Evolutionary conservation across 2,888 invertebrate genomes (phyloP), one percentile per base, ranked within the genome.

Genomic region (Mycalesis mineus): DNA sequence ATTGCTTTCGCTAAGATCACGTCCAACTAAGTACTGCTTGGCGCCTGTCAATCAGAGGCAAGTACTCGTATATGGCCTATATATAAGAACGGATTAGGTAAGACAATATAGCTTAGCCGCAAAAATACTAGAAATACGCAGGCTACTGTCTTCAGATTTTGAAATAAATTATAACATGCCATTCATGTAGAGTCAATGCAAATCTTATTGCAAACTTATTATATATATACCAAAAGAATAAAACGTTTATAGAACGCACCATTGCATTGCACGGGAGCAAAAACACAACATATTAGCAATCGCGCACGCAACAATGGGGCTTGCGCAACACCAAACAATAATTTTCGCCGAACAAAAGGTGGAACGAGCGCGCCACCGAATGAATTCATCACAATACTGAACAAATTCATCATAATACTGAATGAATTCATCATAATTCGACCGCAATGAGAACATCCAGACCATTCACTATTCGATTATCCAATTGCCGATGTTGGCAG

Each of bases 271-370:
- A 64, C 58, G 63, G 56, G 50, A 64, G 61, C 65, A 52, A 61
- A 65, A 66, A 63, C 62, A 67, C 65, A 68, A 68, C 74, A 74
- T 64, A 69, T 71, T 71, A 72, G 68, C 68, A 71, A 55, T 67
- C 65, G 68, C 66, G 68, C 64, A 60, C 44, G 73, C 73, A 79
- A 80, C 79, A 73, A 73, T 69, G 65, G 60, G 56, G 62, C 61
- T 78, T 80, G 70, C 74, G 72, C 71, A 83, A 83, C 69, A 55
- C 48, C 61, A 15, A 59, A 70, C 69, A 72, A 78, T 77, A 77
- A 84, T 82, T 80, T 80, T 52, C 67, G 68, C 72, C 68, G 73
- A 77, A 84, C 82, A 83, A 84, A 82, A 80, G 82, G 75, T 78
- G 69, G 74, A 70, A 69, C 68, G 69, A 75, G 76, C 72, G 70